These are phyloP conservation scores for Sphaerodactylus townsendi DNA, from an alignment of 2,113 vertebrate species.

Conservation along the genomic window DNA sequence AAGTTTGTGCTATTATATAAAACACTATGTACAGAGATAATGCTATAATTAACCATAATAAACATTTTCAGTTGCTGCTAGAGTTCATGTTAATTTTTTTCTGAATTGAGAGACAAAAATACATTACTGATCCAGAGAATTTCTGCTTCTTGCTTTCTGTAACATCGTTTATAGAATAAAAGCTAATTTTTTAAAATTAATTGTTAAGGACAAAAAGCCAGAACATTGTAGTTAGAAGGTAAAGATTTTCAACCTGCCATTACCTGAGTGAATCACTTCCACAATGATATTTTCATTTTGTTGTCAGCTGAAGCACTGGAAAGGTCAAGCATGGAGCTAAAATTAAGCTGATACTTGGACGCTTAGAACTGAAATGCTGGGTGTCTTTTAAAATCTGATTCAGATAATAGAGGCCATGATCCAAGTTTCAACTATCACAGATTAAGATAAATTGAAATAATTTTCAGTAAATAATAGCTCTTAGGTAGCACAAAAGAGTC, in stretches of 20 bases:
- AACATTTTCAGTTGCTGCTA: background rate
- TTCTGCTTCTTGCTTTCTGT: background rate
- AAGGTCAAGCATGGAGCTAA: constrained; percentile 29
- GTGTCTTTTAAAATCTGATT: background rate
- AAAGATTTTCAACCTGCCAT: constrained; percentile 39
- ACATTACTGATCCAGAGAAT: background rate
- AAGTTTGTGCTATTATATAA: background rate
- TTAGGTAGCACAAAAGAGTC: background rate
- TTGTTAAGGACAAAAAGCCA: constrained; percentile 34
- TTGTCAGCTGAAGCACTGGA: constrained; percentile 30
- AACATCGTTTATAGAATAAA: constrained; percentile 43
- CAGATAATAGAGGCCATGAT: background rate
- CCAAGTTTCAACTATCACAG: background rate
- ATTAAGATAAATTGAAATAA: background rate
- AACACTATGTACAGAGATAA: too few relatives aligned
- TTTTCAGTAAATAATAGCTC: background rate
- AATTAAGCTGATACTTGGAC: constrained; percentile 31
- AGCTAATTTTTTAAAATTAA: constrained; percentile 30
- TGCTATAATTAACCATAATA: background rate
- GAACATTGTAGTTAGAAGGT: constrained; percentile 37
- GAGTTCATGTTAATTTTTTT: constrained; percentile 33
- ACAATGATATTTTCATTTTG: constrained; percentile 40
- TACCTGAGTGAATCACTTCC: constrained; percentile 40
- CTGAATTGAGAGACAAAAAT: constrained; percentile 29
- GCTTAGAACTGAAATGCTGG: background rate